Evolutionary conservation across 2,888 invertebrate genomes (phyloP).

Genomic region (Uloborus plumipes): DNA sequence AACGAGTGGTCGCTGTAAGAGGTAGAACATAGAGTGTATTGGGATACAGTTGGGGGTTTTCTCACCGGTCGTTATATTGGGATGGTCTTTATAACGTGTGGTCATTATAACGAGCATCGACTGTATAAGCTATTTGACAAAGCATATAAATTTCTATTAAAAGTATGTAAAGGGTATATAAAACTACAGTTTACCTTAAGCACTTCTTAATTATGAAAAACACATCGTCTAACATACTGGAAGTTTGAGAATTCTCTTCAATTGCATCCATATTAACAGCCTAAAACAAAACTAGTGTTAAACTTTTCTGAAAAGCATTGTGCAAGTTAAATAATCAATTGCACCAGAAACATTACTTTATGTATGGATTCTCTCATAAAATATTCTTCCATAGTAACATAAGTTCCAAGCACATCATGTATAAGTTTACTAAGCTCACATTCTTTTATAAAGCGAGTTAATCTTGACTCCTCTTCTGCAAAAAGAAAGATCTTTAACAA

Average conservation of each 20-base stretch:
- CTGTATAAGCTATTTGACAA: no score
- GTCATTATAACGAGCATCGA: no score
- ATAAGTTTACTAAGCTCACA: slow-evolving; percentile 74
- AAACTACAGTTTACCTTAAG: slow-evolving; percentile 77
- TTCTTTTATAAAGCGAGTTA: slow-evolving; percentile 79
- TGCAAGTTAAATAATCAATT: background rate
- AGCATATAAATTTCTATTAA: background rate
- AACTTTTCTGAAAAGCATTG: no score
- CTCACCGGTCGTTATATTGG: no score
- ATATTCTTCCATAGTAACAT: slow-evolving; percentile 92
- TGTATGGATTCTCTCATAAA: slow-evolving; percentile 94
- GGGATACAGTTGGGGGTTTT: no score
- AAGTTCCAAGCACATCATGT: slow-evolving; percentile 81
- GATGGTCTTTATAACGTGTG: no score
- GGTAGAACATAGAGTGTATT: no score
- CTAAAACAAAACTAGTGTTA: slow-evolving; percentile 66
- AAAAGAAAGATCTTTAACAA: background rate
- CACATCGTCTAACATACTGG: slow-evolving; percentile 96
- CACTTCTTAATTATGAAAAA: slow-evolving; percentile 97
- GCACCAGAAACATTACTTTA: slow-evolving; percentile 77
- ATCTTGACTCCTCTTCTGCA: slow-evolving; percentile 65
- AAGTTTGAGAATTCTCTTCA: slow-evolving; percentile 75
- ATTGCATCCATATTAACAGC: slow-evolving; percentile 72
- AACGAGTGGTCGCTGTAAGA: no score
- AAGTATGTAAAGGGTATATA: background rate